phyloP scores from a whole-genome alignment of 2,113 vertebrate genomes.

The Aegotheles bennettii region DNA sequence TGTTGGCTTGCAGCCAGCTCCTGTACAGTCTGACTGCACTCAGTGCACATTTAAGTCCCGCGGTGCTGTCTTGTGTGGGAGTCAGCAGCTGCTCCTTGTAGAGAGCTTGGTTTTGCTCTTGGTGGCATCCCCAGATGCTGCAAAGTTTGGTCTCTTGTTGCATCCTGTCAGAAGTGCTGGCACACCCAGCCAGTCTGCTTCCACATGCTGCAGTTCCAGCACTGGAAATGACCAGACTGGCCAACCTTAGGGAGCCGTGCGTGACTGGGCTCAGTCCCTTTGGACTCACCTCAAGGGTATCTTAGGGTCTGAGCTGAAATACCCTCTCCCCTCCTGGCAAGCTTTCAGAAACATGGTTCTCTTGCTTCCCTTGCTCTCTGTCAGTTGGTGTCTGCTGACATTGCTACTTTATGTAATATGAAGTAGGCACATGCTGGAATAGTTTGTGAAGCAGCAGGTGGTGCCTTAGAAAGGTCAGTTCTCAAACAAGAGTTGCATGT shows the following conservation, averaged over 20 bases:
- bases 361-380: neutral
- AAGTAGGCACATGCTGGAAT: accelerated
- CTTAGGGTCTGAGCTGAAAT: neutral
- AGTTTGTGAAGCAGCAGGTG: neutral
- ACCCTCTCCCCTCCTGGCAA: neutral
- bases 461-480: neutral
- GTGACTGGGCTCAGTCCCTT: neutral
- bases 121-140: neutral
- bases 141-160: neutral
- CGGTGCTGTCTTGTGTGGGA: neutral
- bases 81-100: conserved; percentile 32
- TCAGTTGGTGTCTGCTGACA: accelerated
- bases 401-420: neutral
- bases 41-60: neutral
- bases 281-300: accelerated
- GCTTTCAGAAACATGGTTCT: accelerated
- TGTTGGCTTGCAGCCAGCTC: neutral
- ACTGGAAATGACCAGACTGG: neutral
- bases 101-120: neutral
- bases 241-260: neutral
- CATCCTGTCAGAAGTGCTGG: neutral
- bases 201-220: neutral
- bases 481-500: neutral
- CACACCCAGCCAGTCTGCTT: neutral
- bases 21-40: neutral